A percentile compares a stretch with the other conserved stretches of the same genome.
These are phyloP conservation scores for Acrocera orbiculus DNA, from an alignment of 2,888 invertebrate species.

Conservation along the genomic window DNA sequence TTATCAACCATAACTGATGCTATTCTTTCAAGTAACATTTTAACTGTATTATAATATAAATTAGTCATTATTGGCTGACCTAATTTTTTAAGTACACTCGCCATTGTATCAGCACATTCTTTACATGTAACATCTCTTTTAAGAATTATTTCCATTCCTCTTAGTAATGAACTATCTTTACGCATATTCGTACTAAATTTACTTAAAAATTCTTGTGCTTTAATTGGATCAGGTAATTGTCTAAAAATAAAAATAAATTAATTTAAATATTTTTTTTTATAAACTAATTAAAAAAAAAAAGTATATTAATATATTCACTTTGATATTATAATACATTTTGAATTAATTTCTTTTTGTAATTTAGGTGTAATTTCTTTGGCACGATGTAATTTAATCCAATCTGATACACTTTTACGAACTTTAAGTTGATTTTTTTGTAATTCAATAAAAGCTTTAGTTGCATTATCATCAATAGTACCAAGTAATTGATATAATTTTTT, in stretches of 20 bases:
- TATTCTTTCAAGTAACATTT: conserved; percentile 83
- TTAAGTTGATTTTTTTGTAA: conserved; percentile 78
- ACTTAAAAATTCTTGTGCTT: conserved; percentile 71
- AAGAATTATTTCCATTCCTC: conserved; percentile 74
- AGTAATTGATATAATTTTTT: conserved; percentile 79
- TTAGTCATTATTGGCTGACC: conserved; percentile 92
- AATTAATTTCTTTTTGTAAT: conserved; percentile 52
- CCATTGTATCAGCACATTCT: conserved; percentile 82
- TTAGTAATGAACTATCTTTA: conserved; percentile 48
- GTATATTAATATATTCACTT: conserved; percentile 21
- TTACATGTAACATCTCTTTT: conserved; percentile 83
- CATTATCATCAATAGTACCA: conserved; percentile 87
- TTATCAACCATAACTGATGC: conserved; percentile 94
- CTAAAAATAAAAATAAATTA: conserved; percentile 26
- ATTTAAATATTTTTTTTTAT: background rate
- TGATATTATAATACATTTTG: conserved; percentile 36
- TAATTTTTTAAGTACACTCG: conserved; percentile 68
- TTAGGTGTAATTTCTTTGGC: conserved; percentile 45
- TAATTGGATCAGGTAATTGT: conserved; percentile 81
- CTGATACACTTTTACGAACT: conserved; percentile 66
- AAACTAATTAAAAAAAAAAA: background rate
- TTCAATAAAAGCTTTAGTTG: conserved; percentile 83
- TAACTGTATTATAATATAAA: conserved; percentile 87
- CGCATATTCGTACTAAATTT: conserved; percentile 67
- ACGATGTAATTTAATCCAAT: conserved; percentile 71